Conservation (phyloP, 1,140 invertebrate genomes). For the Pectinophora gossypiella region DNA sequence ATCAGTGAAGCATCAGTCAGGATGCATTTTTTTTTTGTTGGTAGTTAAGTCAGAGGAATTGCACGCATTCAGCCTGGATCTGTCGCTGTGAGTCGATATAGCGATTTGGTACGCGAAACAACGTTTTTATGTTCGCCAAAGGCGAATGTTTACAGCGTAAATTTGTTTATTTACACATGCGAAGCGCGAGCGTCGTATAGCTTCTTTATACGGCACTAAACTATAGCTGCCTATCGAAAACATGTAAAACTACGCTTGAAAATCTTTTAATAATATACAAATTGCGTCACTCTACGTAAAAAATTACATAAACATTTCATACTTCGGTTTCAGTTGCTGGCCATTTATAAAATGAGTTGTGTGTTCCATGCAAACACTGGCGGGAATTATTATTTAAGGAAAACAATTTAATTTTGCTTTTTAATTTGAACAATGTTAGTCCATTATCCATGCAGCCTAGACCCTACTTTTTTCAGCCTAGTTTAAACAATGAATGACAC, state of each 20-base stretch:
- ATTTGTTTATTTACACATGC: slow-evolving; percentile 68
- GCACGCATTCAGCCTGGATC: slow-evolving; percentile 1
- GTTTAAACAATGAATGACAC: too few species aligned
- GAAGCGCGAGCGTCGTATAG: slow-evolving; percentile 25
- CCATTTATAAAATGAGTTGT: too few species aligned
- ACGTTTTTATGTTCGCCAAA: slow-evolving; percentile 56
- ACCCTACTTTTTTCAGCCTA: too few species aligned
- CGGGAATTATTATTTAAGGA: too few species aligned
- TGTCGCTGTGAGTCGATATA: slow-evolving; percentile 12
- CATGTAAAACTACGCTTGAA: background rate
- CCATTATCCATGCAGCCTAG: too few species aligned
- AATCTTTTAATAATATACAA: background rate
- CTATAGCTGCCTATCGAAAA: background rate
- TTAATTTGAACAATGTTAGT: too few species aligned
- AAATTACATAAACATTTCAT: background rate
- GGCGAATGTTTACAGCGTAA: slow-evolving; percentile 60
- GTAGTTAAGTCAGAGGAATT: slow-evolving; percentile 8
- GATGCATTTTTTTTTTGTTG: slow-evolving; percentile 26
- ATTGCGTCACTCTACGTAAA: background rate
- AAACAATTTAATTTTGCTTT: too few species aligned
- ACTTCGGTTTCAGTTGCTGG: too few species aligned
- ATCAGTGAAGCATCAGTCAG: background rate
- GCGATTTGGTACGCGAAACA: slow-evolving; percentile 47
- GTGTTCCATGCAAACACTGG: too few species aligned
- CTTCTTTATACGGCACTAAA: slow-evolving; percentile 15